These are phyloP conservation scores for Notodonta ziczac DNA, from an alignment of 2,888 invertebrate genomes.

Conservation along the genomic window DNA sequence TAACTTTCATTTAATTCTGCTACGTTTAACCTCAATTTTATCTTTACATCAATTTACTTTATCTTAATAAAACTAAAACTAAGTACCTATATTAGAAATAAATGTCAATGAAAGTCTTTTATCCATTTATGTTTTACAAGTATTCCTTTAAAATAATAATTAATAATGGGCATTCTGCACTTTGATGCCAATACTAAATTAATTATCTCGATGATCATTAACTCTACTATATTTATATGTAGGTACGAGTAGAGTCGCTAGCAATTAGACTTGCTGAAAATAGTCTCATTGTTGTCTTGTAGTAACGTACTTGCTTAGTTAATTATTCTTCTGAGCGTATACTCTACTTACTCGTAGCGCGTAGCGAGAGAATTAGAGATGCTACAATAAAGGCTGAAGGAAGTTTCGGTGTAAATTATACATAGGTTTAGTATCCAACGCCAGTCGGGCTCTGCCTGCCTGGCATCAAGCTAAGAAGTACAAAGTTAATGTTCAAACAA, in stretches of 20 bases:
- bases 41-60: background rate
- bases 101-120: too few species aligned
- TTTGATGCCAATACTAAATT: too few species aligned
- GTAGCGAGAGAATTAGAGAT: background rate
- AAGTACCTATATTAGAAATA: background rate
- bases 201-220: too few species aligned
- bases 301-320: too few species aligned
- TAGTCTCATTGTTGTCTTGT: too few species aligned
- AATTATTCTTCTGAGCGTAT: too few species aligned
- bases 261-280: too few species aligned
- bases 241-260: too few species aligned
- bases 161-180: too few species aligned
- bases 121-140: conserved; percentile 7
- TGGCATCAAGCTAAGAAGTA: background rate
- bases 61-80: background rate
- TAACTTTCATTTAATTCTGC: background rate
- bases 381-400: background rate
- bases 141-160: too few species aligned
- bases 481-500: background rate
- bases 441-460: background rate
- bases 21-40: background rate
- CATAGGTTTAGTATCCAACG: background rate
- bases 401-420: background rate
- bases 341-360: background rate
- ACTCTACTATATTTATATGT: too few species aligned